Evolutionary conservation across 2,888 invertebrate species (phyloP), one percentile per base, ranked within the genome.

Genomic region (Acrobasis consociella): DNA sequence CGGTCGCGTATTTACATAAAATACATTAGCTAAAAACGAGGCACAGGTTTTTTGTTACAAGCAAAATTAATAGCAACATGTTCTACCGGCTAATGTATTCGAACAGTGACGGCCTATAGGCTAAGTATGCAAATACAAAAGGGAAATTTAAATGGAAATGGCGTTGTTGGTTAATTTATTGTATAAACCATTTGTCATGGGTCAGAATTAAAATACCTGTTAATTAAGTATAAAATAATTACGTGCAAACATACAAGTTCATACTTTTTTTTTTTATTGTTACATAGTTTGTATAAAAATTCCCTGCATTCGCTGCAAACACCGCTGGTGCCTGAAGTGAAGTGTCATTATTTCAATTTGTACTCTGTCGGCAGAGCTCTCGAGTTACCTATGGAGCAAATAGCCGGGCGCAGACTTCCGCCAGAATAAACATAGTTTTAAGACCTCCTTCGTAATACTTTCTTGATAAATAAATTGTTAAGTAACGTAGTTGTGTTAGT

Each of bases 1-100:
- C 70, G 78, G 71, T 72, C 74, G 70, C 79, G 75, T 81, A 83
- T 85, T 84, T 85, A 80, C 82, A 83, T 85, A 81, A 78, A 77
- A 79, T 75, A 77, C 74, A 77, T 72, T 70, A 67, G 69, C 69
- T 66, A 73, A 75, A 76, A 77, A 73, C 72, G 49, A 71, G 72
- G 68, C 64, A 69, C 66, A 71, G 68, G 64, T 66, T 69, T 74
- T 69, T 61, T 60, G 17, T 51, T 38, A 60, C 13, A 63, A 58
- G 55, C 3, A 46, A 58, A 58, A 58, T 22, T 58, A 58, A 58
- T 49, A 58, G 58, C n/a, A 39, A 49, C 55, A n/a, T n/a, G 11
- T 46, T 13, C 46, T 46, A n/a, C 46, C n/a, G 11, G 46, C 13
- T 56, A 50, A 62, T 62, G 42, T 62, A 49, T 31, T 62, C 46